Base-by-base conservation (phyloP, 2,113 vertebrate species). In the Columba livia region DNA sequence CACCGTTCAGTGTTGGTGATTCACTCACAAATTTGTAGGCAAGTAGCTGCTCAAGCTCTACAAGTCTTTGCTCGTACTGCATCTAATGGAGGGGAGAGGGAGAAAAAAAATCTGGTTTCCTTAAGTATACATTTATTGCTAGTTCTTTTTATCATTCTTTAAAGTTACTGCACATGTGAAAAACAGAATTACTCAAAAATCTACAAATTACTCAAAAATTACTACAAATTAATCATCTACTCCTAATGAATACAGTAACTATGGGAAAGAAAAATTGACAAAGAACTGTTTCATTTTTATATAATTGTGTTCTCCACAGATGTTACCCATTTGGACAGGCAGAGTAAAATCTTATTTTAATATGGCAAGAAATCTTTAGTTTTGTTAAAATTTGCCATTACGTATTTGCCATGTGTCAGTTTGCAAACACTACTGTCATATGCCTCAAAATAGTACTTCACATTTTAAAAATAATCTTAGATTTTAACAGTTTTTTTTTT, bases 41-140 rank as follows among this genome's bases (percentile, higher is more conserved):
- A 91, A 99, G 97, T 17, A 98, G 97, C 64, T 98, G 98, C 92
- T 99, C 98, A 78, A 99, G 98, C 67, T 99, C 98, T 31, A 94
- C 96, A 61, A 99, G 97, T 89, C 98, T 98, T 91, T 99, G 98
- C 84, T 99, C 99, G 51, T 99, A 99, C 61, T 98, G 98, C 23
- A 99, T 98, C 99, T 99, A 93, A 31, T 82, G 57, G 93, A 89
- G 20, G 14, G 28, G 31, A 89, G 48, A 19, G 53, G 17, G 44
- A 93, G 28, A 81, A 54, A 38, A 96, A 96, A 82, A 93, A 80
- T 75, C 3, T 51, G 44, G 44, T 42, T 90, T 71, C 9, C 3
- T 79, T 51, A 83, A 40, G 26, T 40, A 17, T 23, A 42, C n/a
- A n/a, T 61, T 85, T 88, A 77, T 66, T 67, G 65, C 34, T 58